Base-by-base conservation (phyloP, 2,797 vertebrate species). In the Hephaestus fuliginosus region DNA sequence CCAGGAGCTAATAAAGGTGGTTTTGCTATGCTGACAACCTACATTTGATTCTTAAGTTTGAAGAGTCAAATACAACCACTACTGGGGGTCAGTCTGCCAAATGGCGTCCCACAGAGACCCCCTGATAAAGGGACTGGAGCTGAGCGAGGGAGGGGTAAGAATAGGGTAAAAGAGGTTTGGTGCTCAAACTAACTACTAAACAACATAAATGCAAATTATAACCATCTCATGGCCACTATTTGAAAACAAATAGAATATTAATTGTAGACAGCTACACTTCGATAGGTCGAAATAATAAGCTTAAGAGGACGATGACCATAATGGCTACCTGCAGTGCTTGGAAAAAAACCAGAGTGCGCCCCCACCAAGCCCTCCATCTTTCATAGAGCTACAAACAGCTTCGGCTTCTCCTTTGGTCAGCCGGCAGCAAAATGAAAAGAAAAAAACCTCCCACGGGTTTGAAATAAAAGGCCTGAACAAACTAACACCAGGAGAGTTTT, bases 61-160 rank as follows among this genome's bases (percentile, higher is more conserved):
- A 97, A 95, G 96, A 96, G 95, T 97, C 95, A 97, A 96, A 97
- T 93, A 94, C 94, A 95, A 95, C 93, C 96, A 90, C 96, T 96
- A 96, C 89, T 96, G 95, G 96, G 95, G 97, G 96, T 95, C 96
- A 95, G 95, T 96, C 92, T 96, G 93, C 93, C 95, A 93, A 97
- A 96, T 95, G 96, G 96, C 91, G 89, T 97, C 97, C 97, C 96
- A 96, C 97, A 95, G 97, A 95, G 97, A 95, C 89, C 89, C 93
- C 92, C 88, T 72, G 84, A 88, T 84, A 74, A 84, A 89, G 58
- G 90, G 90, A 88, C 66, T 89, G 63, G 76, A 88, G 85, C 86
- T 89, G 67, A 84, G 73, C 33, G 4, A 88, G 77, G 88, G 80
- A 87, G 80, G 89, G 84, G 76, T 82, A 73, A 80, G 36, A 49